Evolutionary conservation across 2,797 vertebrate species (phyloP), one percentile per base, ranked within the genome.

Genomic region (Chrosomus eos): DNA sequence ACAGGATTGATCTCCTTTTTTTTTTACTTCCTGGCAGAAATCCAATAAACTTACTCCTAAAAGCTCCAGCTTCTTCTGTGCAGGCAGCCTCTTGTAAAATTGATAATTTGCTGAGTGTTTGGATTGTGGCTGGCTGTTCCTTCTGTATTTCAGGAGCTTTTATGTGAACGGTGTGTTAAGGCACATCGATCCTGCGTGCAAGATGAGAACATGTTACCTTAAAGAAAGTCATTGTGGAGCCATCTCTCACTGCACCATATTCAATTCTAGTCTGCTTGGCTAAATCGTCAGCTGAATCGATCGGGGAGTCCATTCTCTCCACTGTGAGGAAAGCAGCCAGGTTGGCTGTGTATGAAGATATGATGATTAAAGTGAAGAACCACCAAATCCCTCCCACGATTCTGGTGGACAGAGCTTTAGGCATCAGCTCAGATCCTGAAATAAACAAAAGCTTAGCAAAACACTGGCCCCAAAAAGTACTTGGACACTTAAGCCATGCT

Each of bases 351-450:
- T 99, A 99, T 89, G 98, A 99, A 84, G 98, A 99, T 92, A 99
- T 98, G 94, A 99, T 98, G 94, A 99, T 98, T 89, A 99, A 92
- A 83, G 98, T 99, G 90, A 99, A 99, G 94, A 99, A 99, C 98
- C 98, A 99, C 98, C 98, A 99, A 93, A 99, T 99, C 80, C 98
- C 98, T 83, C 97, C 98, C 73, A 99, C 96, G 92, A 99, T 99
- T 92, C 98, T 96, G 81, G 98, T 99, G 16, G 98, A 99, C 87
- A 98, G 94, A 93, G 98, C 97, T 94, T 98, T 99, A 75, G 98
- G 98, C 98, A 99, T 99, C 92, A 99, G 93, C 92, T 99, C 98
- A 55, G 98, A 99, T 89, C 98, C 98, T 99, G 95, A 72, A 72
- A 73, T 81, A 89, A n/a, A 78, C 21, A 70, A 76, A 81, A 40